A percentile compares a stretch with the other conserved stretches of the same genome.
phyloP scores from a whole-genome alignment of 2,797 vertebrate species.

The Prunella strophiata region DNA sequence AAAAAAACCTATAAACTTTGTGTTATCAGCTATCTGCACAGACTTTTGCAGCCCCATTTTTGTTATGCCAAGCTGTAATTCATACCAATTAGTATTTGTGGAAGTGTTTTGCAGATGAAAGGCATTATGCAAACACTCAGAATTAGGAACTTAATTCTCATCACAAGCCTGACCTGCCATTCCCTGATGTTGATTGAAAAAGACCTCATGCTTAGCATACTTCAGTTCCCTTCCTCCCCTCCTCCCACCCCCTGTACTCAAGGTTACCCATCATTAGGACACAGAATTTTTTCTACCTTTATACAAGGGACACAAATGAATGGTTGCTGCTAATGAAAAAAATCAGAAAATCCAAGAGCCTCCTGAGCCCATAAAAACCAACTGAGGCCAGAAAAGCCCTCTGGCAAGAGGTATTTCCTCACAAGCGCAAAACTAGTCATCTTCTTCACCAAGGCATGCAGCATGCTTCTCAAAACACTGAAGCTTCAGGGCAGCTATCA shows the following conservation, averaged over 20 bases:
- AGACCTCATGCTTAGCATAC: not conserved
- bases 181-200: constrained; percentile 6
- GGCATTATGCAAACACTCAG: constrained; percentile 41
- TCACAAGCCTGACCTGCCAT: constrained; percentile 57
- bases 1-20: not conserved
- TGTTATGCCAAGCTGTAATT: not conserved
- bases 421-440: not conserved
- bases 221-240: not conserved
- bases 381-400: not conserved
- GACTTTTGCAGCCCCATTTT: not conserved
- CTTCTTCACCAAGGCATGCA: not conserved
- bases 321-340: not conserved
- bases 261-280: not conserved
- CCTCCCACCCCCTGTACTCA: not conserved
- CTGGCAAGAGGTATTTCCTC: not conserved
- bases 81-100: constrained; percentile 47
- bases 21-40: not conserved
- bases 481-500: not conserved
- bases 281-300: not conserved
- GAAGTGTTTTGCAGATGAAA: constrained; percentile 41
- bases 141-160: constrained; percentile 61
- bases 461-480: not conserved
- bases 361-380: not conserved
- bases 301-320: not conserved
- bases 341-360: not conserved